Evolutionary conservation across 2,888 invertebrate genomes (phyloP), one percentile per base, ranked within the genome.

Genomic region (Athalia cordata): DNA sequence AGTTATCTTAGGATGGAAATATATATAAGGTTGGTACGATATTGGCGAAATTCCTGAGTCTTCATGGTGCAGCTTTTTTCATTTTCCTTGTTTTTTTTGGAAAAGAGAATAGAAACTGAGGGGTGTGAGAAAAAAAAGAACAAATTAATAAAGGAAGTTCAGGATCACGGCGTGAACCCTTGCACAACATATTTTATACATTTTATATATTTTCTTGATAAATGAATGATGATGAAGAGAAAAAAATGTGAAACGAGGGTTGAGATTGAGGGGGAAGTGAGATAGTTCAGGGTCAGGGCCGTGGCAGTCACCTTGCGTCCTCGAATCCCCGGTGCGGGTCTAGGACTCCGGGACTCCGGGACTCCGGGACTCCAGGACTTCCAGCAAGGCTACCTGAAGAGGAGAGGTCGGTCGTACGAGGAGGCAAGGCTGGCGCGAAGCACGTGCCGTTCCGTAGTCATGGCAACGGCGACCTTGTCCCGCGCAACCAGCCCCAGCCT

Each of bases 401-500:
- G 49, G 52, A 61, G 43, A 70, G 57, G 47, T n/a, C 9, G 79
- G 78, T 43, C 49, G 80, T 78, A 80, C 79, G 80, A 79, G 78
- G 72, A 77, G 62, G 77, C 47, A 65, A 65, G 70, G 66, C 57
- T 15, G 67, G n/a, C 68, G 50, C 81, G 82, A 82, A 87, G 86
- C 89, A 89, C 89, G 89, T 89, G 90, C 87, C 87, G 83, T 79
- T 84, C 68, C 82, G 89, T 89, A 87, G 87, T 88, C 85, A 89
- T 81, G 88, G 89, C 85, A 84, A 89, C 89, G 85, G 81, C 86
- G 89, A 87, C 89, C 89, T 89, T 89, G 89, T 87, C 88, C 88
- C 88, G 88, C 86, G 86, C 86, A 86, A 86, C 84, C 85, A 85
- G 82, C 83, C 85, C 82, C 84, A 81, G 82, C 82, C 81, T 82